These are phyloP conservation scores for Octonoba sinensis DNA, from an alignment of 2,888 invertebrate genomes.

Conservation along the genomic window DNA sequence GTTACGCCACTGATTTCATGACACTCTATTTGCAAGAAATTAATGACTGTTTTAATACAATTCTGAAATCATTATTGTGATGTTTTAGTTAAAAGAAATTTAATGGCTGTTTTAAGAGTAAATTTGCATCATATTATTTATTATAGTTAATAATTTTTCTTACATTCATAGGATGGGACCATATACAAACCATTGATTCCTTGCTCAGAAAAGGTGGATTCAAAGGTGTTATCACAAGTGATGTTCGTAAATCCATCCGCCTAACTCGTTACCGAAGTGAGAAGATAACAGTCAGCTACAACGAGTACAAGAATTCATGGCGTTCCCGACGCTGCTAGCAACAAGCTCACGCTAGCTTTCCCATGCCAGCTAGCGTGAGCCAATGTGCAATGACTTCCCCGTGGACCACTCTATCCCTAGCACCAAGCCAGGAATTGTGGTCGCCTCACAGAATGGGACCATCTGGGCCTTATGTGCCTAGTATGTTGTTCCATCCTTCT, in stretches of 20 bases:
- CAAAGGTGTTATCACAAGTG: conserved; percentile 86
- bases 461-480: conserved; percentile 18
- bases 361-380: conserved; percentile 63
- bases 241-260: conserved; percentile 89
- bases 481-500: conserved; percentile 38
- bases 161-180: conserved; percentile 89
- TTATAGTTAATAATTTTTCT: too few relatives aligned
- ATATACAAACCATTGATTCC: conserved; percentile 97
- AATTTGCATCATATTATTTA: too few relatives aligned
- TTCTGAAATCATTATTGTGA: too few relatives aligned
- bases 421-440: conserved; percentile 26
- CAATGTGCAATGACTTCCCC: conserved; percentile 24
- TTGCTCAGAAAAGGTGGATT: conserved; percentile 96
- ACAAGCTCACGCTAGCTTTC: conserved; percentile 61
- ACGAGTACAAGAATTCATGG: conserved; percentile 76
- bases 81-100: too few relatives aligned
- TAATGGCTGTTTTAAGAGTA: too few relatives aligned
- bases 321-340: conserved; percentile 62
- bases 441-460: conserved; percentile 29
- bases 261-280: conserved; percentile 97
- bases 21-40: too few relatives aligned
- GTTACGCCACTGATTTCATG: too few relatives aligned
- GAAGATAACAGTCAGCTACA: conserved; percentile 90
- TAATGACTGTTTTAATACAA: too few relatives aligned
- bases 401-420: conserved; percentile 34